Evolutionary conservation across 1,140 invertebrate genomes (phyloP).

Genomic region (Parasteatoda tepidariorum): DNA sequence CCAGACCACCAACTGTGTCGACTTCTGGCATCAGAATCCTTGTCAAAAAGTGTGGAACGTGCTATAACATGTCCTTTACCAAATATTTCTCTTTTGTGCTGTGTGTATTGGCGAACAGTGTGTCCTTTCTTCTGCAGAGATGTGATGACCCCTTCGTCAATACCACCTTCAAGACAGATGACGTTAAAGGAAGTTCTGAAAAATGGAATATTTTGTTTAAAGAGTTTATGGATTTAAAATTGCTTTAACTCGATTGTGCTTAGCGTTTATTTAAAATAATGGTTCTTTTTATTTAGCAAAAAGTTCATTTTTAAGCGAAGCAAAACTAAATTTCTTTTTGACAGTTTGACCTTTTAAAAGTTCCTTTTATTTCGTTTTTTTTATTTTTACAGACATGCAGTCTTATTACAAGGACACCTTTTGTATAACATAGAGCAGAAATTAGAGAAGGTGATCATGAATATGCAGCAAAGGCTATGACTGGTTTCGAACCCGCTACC

Average conservation of each 20-base stretch:
- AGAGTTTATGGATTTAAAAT: background rate
- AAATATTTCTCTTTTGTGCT: constrained; percentile 64
- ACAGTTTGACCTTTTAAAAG: background rate
- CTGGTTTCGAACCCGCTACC: too few relatives aligned
- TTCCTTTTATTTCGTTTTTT: too few relatives aligned
- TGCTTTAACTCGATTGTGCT: background rate
- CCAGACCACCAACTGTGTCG: constrained; percentile 60
- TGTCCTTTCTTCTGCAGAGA: constrained; percentile 65
- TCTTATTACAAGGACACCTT: too few relatives aligned
- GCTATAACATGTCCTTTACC: constrained; percentile 68
- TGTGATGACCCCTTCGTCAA: constrained; percentile 61
- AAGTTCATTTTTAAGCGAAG: background rate
- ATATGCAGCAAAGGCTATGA: too few relatives aligned
- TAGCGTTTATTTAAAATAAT: background rate
- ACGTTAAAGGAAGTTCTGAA: constrained; percentile 40
- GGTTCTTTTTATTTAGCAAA: background rate
- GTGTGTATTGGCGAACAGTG: constrained; percentile 44
- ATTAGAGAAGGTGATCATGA: too few relatives aligned
- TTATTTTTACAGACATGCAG: too few relatives aligned
- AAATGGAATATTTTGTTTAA: background rate
- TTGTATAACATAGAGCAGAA: too few relatives aligned
- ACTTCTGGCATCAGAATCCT: too few relatives aligned
- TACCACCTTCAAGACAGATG: constrained; percentile 66
- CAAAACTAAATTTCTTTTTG: background rate
- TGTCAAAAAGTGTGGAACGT: constrained; percentile 62